phyloP scores from a whole-genome alignment of 2,797 vertebrate species.

The Squalus acanthias region DNA sequence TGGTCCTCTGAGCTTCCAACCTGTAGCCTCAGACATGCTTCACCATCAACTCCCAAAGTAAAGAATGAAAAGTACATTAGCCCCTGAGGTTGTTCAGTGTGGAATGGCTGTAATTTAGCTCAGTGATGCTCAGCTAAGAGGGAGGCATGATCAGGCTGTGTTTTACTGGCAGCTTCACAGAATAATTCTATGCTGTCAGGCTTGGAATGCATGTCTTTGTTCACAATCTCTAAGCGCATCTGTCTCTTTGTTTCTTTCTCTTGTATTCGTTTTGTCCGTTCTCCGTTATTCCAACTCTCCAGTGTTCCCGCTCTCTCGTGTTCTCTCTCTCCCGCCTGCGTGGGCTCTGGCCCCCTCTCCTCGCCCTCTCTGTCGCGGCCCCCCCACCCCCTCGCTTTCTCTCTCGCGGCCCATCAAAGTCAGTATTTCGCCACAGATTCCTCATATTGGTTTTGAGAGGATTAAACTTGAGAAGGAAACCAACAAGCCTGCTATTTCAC shows the following conservation, averaged over 20 bases:
- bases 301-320: not conserved
- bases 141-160: not conserved
- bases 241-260: not conserved
- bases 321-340: not conserved
- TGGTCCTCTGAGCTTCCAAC: not conserved
- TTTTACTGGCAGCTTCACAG: not conserved
- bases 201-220: not conserved
- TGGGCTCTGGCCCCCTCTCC: too few relatives aligned
- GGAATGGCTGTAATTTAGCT: not conserved
- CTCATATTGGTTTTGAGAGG: too few relatives aligned
- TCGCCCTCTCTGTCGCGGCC: too few relatives aligned
- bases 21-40: not conserved
- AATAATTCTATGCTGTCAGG: slow-evolving; percentile 8
- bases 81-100: not conserved
- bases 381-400: too few relatives aligned
- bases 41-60: not conserved
- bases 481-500: too few relatives aligned
- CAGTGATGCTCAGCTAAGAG: not conserved
- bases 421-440: too few relatives aligned
- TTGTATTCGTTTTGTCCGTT: not conserved
- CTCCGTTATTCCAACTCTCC: not conserved
- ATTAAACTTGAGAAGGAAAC: too few relatives aligned
- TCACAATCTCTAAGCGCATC: not conserved
- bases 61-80: not conserved
- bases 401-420: too few relatives aligned